Base-by-base conservation (phyloP, 2,888 invertebrate species). In the Sarcophaga variegata region DNA sequence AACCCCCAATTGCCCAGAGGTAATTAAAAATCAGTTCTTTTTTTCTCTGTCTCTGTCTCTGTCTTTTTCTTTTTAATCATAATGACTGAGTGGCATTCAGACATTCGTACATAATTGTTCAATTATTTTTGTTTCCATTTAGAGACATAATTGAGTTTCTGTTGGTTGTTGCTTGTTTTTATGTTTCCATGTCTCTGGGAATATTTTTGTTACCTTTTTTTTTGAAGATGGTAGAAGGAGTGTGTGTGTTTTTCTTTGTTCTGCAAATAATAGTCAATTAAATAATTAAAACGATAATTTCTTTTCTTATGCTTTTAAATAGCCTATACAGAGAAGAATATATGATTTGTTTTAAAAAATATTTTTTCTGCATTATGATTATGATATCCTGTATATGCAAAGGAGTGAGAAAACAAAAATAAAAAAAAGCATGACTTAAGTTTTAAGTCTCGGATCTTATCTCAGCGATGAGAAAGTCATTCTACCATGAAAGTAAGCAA, bases 31-130 rank as follows among this genome's bases (percentile, higher is more conserved):
- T 91, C 90, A 92, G 92, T 92, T 90, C 89, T 91, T n/a, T n/a
- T n/a, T n/a, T n/a, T n/a, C n/a, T n/a, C n/a, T n/a, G n/a, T n/a
- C 85, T 74, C 69, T 60, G 22, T 59, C 85, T 74, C 71, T 20
- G 89, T 89, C 89, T 67, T 62, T 27, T 22, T 79, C 79, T 81
- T 87, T 79, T 87, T 87, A 84, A 90, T 92, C 92, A 91, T 91
- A 92, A 92, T 91, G 91, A 91, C 88, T 91, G 92, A 37, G 91
- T 91, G 92, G 90, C 85, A 37, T 37, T 37, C 90, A 89, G 90
- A 91, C 92, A 92, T 91, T 92, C 91, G 91, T 90, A 92, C 92
- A 92, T 91, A 91, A 92, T 92, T 92, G 92, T 92, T 91, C 92
- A 92, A 92, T 92, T 92, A 92, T 91, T 92, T 90, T 89, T 81